Conservation (phyloP, 2,888 invertebrate genomes). For the Tanypteryx hageni region DNA sequence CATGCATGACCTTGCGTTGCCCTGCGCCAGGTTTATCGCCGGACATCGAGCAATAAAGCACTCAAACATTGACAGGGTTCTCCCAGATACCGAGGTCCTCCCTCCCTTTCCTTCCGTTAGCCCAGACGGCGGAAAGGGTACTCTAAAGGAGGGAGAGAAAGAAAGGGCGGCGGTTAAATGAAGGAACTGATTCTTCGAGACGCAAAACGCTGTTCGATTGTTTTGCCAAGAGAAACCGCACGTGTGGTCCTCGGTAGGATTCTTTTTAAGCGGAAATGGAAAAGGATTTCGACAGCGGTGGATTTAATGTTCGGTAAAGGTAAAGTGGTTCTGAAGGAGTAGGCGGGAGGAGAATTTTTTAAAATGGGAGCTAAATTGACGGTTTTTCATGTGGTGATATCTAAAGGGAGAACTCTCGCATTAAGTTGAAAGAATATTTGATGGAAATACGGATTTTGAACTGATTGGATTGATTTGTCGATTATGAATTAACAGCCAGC, state of each 20-base stretch:
- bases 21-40: constrained; percentile 23
- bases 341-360: not conserved
- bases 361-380: too few species aligned
- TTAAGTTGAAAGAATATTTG: too few species aligned
- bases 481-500: too few species aligned
- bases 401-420: too few species aligned
- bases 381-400: too few species aligned
- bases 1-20: constrained; percentile 11
- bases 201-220: constrained; percentile 28
- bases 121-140: not conserved
- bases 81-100: constrained; percentile 16
- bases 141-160: not conserved
- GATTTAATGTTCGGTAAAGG: not conserved
- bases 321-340: not conserved
- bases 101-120: not conserved
- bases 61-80: constrained; percentile 31
- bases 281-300: not conserved
- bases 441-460: too few species aligned
- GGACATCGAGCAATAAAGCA: constrained; percentile 19
- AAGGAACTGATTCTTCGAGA: not conserved
- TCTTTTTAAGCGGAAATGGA: not conserved
- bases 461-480: too few species aligned
- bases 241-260: not conserved
- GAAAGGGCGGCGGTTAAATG: not conserved
- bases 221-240: not conserved